Evolutionary conservation across 2,113 vertebrate species (phyloP).

Genomic region (Phoxinus phoxinus): DNA sequence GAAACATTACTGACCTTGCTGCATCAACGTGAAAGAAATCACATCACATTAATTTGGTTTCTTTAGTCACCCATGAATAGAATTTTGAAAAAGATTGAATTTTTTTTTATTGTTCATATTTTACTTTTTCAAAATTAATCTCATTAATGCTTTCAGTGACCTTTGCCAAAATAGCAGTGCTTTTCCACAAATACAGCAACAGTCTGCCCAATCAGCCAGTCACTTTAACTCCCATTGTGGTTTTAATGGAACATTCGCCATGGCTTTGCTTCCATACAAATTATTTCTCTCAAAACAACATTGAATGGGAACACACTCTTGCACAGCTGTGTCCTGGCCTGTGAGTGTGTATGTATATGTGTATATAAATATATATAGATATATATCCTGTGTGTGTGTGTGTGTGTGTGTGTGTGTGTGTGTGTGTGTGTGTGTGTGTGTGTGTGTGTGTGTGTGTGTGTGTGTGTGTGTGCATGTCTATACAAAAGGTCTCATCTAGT

Average conservation of each 20-base stretch:
- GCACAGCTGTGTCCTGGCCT: conserved; percentile 35
- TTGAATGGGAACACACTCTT: conserved; percentile 18
- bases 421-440: not conserved
- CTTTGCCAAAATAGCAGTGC: conserved; percentile 10
- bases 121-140: not conserved
- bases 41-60: conserved; percentile 17
- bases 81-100: not conserved
- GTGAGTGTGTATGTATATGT: not conserved
- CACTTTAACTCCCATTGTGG: conserved; percentile 22
- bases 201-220: not conserved
- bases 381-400: no score
- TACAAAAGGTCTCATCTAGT: not conserved
- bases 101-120: not conserved
- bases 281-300: not conserved
- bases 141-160: conserved; percentile 24
- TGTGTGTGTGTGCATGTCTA: not conserved
- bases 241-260: conserved; percentile 43
- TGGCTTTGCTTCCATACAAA: conserved; percentile 37
- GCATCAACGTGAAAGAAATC: conserved; percentile 8
- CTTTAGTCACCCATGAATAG: conserved; percentile 1
- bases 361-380: no score
- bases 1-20: conserved; percentile 14
- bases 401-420: no score
- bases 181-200: conserved; percentile 2
- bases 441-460: not conserved